Evolutionary conservation across 2,113 vertebrate species (phyloP).

Genomic region (Piaya cayana): DNA sequence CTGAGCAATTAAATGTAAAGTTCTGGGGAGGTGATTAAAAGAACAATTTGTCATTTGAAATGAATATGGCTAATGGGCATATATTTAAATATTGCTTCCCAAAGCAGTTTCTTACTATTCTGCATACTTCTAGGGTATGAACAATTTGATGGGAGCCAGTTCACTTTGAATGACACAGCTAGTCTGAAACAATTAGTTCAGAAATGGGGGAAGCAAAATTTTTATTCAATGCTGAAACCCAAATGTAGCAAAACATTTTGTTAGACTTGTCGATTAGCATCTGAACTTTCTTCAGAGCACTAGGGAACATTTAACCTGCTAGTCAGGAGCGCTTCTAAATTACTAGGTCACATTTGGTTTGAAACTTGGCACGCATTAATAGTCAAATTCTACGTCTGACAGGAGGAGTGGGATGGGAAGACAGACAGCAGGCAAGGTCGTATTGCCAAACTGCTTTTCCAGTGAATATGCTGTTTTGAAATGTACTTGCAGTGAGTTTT

Average conservation of each 20-base stretch:
- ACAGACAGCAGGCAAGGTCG: not conserved
- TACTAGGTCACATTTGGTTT: not conserved
- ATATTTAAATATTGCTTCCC: conserved; percentile 64
- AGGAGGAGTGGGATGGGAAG: not conserved
- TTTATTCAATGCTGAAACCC: not conserved
- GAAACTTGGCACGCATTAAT: not conserved
- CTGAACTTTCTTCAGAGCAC: not conserved
- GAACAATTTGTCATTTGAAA: conserved; percentile 63
- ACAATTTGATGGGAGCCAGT: not conserved
- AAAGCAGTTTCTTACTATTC: conserved; percentile 42
- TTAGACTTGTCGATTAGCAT: not conserved
- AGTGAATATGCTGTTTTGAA: not conserved
- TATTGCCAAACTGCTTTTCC: not conserved
- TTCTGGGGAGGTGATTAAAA: conserved; percentile 66
- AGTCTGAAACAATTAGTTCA: conserved; percentile 43
- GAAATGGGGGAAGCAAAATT: not conserved
- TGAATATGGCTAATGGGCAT: conserved; percentile 52
- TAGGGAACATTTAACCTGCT: not conserved
- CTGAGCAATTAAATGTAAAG: conserved; percentile 55
- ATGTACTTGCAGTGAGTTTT: rapidly evolving
- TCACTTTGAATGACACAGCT: not conserved
- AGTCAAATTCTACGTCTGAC: not conserved
- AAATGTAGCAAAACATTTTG: not conserved
- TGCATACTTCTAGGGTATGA: not conserved
- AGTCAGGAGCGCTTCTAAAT: not conserved